phyloP scores from a whole-genome alignment of 2,113 vertebrate species.

The Xenopus borealis region DNA sequence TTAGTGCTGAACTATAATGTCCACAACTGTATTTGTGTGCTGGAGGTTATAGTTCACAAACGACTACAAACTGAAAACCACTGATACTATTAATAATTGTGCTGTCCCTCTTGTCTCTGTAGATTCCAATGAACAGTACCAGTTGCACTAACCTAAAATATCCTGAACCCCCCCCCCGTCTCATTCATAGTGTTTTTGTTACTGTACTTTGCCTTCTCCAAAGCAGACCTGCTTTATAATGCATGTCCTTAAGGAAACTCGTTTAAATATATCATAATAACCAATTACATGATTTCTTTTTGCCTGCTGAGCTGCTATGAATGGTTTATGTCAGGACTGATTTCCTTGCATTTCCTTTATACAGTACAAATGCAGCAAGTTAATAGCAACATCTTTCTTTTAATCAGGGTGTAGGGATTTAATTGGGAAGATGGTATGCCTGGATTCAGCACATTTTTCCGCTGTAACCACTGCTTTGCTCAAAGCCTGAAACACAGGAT shows the following conservation, averaged over 20 bases:
- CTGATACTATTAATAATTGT: no score
- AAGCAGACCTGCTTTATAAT: background rate
- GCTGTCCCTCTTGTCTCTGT: no score
- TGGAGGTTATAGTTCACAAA: no score
- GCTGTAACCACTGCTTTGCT: slow-evolving; percentile 28
- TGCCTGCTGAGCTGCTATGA: slow-evolving; percentile 35
- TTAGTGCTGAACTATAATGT: no score
- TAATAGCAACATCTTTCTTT: slow-evolving; percentile 47
- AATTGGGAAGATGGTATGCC: slow-evolving; percentile 19
- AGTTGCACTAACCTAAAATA: no score
- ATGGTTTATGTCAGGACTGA: slow-evolving; percentile 2
- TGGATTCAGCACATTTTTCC: slow-evolving; percentile 34
- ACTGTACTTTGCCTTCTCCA: background rate
- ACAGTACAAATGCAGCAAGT: slow-evolving; percentile 21
- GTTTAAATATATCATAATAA: slow-evolving; percentile 36
- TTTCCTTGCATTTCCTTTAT: slow-evolving; percentile 23
- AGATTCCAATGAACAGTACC: no score
- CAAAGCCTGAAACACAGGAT: background rate
- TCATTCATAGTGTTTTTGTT: background rate
- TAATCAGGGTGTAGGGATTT: slow-evolving; percentile 45
- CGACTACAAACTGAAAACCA: no score
- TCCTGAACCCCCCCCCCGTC: no score
- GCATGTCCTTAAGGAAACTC: slow-evolving; percentile 18
- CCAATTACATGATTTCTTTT: slow-evolving; percentile 44
- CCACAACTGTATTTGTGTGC: no score